Evolutionary conservation across 2,113 vertebrate species (phyloP).

Genomic region (Macroglossus sobrinus): DNA sequence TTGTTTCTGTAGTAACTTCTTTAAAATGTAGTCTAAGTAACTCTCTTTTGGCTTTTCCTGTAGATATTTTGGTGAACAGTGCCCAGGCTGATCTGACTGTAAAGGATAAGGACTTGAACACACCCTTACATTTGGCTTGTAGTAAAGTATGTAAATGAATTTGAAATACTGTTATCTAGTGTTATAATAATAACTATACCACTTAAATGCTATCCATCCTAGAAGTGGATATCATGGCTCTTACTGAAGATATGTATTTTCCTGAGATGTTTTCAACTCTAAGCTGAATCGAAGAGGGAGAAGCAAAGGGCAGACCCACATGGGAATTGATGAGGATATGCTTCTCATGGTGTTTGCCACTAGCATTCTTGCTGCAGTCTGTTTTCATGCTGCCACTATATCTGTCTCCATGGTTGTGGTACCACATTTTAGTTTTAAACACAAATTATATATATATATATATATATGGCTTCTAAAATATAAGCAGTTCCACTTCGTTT

Average conservation of each 20-base stretch:
- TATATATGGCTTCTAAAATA: not conserved
- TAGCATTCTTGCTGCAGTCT: not conserved
- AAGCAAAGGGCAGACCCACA: not conserved
- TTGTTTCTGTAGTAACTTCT: not conserved
- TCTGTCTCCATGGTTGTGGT: not conserved
- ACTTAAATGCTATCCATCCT: not conserved
- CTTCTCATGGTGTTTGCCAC: not conserved
- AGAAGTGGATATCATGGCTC: not conserved
- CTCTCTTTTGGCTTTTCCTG: conserved; percentile 38
- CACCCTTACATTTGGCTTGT: conserved; percentile 93
- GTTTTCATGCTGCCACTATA: no score
- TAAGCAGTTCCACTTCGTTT: not conserved
- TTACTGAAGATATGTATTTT: not conserved
- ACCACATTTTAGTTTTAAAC: not conserved
- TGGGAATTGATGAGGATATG: not conserved
- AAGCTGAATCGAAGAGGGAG: not conserved
- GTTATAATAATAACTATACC: not conserved
- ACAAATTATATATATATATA: not conserved
- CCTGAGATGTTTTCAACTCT: not conserved
- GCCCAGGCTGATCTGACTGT: conserved; percentile 86
- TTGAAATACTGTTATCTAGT: not conserved
- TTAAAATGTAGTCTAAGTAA: not conserved
- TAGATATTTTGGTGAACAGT: conserved; percentile 91
- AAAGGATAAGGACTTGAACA: conserved; percentile 92
- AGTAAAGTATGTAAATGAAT: conserved; percentile 88